Evolutionary conservation across 2,888 invertebrate species (phyloP).

Genomic region (Merodon equestris): DNA sequence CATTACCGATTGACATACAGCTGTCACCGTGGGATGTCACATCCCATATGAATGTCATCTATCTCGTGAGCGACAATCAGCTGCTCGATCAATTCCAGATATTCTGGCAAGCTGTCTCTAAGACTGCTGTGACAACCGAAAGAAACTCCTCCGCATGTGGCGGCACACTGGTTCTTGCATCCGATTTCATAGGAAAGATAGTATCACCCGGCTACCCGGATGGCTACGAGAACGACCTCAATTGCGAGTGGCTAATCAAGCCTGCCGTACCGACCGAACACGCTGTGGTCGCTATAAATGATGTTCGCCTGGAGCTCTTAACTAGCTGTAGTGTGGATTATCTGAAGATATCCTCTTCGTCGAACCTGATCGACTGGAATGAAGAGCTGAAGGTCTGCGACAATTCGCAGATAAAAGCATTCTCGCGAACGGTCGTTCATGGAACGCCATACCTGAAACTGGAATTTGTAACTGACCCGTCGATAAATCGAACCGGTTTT

Average conservation of each 20-base stretch:
- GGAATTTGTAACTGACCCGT: slow-evolving; percentile 83
- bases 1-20: slow-evolving; percentile 76
- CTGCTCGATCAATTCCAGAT: slow-evolving; percentile 73
- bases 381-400: slow-evolving; percentile 81
- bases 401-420: slow-evolving; percentile 71
- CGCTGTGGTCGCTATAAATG: slow-evolving; percentile 81
- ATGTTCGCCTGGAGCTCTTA: slow-evolving; percentile 82
- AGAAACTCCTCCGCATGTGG: slow-evolving; percentile 68
- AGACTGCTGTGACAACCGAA: slow-evolving; percentile 64
- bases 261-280: slow-evolving; percentile 81
- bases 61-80: slow-evolving; percentile 77
- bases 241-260: slow-evolving; percentile 88
- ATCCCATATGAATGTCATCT: slow-evolving; percentile 84
- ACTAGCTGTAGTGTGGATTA: slow-evolving; percentile 82
- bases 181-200: slow-evolving; percentile 76
- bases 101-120: slow-evolving; percentile 73
- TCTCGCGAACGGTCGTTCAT: slow-evolving; percentile 73
- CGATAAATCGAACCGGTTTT: slow-evolving; percentile 85
- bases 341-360: slow-evolving; percentile 82
- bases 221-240: slow-evolving; percentile 82
- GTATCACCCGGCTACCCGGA: slow-evolving; percentile 88
- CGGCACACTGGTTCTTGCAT: slow-evolving; percentile 70
- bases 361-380: slow-evolving; percentile 80
- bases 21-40: slow-evolving; percentile 77
- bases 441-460: slow-evolving; percentile 83